Percentiles rank a stretch among this genome's conserved stretches.
These are phyloP conservation scores for Hyperoplus immaculatus DNA, from an alignment of 2,797 vertebrate genomes.

Conservation along the genomic window DNA sequence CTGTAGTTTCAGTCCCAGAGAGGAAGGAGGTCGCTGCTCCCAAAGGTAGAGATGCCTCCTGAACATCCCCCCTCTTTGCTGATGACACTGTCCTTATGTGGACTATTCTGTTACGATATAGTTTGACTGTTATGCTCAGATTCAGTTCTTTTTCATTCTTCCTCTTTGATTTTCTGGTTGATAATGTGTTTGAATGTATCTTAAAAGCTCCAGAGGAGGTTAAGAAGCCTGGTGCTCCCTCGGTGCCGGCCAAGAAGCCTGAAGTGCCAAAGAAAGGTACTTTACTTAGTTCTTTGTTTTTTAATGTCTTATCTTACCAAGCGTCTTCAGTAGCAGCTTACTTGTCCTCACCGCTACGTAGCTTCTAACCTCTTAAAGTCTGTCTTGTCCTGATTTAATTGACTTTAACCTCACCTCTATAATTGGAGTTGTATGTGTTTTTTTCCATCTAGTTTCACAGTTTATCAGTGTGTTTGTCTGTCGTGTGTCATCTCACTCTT, in stretches of 20 bases:
- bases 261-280: conserved; percentile 76
- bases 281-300: conserved; percentile 14
- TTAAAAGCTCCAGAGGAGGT: conserved; percentile 71
- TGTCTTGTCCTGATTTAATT: conserved; percentile 23
- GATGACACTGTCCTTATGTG: conserved; percentile 14
- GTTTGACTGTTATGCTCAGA: background rate
- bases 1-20: conserved; percentile 73
- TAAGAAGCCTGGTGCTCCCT: conserved; percentile 55
- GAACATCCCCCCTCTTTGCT: conserved; percentile 7
- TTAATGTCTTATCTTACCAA: background rate
- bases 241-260: conserved; percentile 45
- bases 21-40: conserved; percentile 66
- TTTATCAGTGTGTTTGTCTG: conserved; percentile 16
- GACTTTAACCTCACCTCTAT: background rate
- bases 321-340: background rate
- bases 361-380: conserved; percentile 33
- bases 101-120: background rate
- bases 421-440: background rate
- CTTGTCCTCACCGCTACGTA: background rate
- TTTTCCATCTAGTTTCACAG: conserved; percentile 2
- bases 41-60: conserved; percentile 78
- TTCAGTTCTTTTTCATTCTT: conserved; percentile 3
- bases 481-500: conserved; percentile 26
- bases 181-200: conserved; percentile 59
- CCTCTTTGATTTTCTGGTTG: conserved; percentile 14